Evolutionary conservation across 1,140 invertebrate species (phyloP).

Genomic region (Sipha flava): DNA sequence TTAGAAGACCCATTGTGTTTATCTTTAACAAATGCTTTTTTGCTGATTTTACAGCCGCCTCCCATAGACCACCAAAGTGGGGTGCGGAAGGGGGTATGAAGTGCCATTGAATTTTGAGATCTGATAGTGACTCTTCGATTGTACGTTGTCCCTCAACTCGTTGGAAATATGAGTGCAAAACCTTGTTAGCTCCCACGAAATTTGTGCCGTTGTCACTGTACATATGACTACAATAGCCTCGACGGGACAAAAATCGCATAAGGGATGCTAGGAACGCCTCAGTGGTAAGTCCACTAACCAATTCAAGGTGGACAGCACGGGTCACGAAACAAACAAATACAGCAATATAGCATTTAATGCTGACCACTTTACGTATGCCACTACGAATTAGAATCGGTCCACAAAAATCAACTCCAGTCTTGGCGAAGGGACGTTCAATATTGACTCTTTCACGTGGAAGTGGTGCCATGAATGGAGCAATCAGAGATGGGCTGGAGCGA

Average conservation of each 20-base stretch:
- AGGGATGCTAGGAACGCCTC: conserved; percentile 38
- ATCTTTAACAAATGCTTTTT: neutral
- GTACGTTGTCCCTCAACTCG: neutral
- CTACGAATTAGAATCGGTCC: neutral
- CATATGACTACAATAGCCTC: conserved; percentile 20
- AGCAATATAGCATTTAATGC: conserved; percentile 20
- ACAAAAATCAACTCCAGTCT: neutral
- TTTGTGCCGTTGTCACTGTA: conserved; percentile 34
- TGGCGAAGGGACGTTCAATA: neutral
- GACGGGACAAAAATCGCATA: conserved; percentile 35
- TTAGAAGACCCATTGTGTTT: neutral
- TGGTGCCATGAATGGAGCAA: neutral
- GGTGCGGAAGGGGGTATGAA: conserved; percentile 13
- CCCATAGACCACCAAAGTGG: conserved; percentile 23
- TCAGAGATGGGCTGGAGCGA: neutral
- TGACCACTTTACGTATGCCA: neutral
- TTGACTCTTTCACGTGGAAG: neutral
- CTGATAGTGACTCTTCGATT: neutral
- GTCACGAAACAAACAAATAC: conserved; percentile 40
- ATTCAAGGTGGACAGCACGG: conserved; percentile 39
- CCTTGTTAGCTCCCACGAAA: conserved; percentile 28
- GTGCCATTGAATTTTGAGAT: neutral
- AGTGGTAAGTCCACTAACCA: conserved; percentile 36
- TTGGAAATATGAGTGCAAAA: neutral
- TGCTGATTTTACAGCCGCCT: neutral